Evolutionary conservation across 2,888 invertebrate species (phyloP), one percentile per base, ranked within the genome.

Genomic region (Eupeodes latifasciatus): DNA sequence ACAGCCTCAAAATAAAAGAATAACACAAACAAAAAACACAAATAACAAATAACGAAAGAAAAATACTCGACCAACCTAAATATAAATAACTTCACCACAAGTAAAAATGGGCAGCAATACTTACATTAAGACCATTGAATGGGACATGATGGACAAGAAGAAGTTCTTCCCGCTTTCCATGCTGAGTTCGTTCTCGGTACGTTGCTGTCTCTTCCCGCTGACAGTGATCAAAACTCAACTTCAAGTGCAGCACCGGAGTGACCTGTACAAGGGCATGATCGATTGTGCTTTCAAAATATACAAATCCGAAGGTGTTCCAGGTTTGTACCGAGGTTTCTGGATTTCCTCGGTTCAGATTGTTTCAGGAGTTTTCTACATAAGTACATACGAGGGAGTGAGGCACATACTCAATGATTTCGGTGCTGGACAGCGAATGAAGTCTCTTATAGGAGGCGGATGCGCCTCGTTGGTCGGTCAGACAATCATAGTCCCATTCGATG

Each of bases 91-190:
- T 27, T 19, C 19, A 27, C 27, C 27, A 74, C 19, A 49, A 72
- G 85, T 78, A 44, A 90, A 86, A 14, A 90, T 91, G 81, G 92
- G 92, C 59, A 90, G 91, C 34, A 83, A 90, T 55, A 89, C 91
- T 90, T 95, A 96, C 77, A 96, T 97, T 87, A 96, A 96, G 40
- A 98, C 97, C 7, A 98, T 99, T 89, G 99, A 99, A 94, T 98
- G 99, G 97, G 96, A 98, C 90, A 99, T 99, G 99, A 97, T 99
- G 98, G 97, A 99, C 93, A 98, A 98, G 92, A 95, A 95, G 66
- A 98, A 98, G 92, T 99, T 99, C 93, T 98, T 98, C 92, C 98
- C 99, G 0, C 94, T 99, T 80, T 98, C 98, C 81, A 97, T 98
- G 94, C 94, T 98, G 14, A 98, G 98, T 92, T 94, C 94, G 14